Base-by-base conservation (phyloP, 2,888 invertebrate species). In the Cantharis flavilabris region DNA sequence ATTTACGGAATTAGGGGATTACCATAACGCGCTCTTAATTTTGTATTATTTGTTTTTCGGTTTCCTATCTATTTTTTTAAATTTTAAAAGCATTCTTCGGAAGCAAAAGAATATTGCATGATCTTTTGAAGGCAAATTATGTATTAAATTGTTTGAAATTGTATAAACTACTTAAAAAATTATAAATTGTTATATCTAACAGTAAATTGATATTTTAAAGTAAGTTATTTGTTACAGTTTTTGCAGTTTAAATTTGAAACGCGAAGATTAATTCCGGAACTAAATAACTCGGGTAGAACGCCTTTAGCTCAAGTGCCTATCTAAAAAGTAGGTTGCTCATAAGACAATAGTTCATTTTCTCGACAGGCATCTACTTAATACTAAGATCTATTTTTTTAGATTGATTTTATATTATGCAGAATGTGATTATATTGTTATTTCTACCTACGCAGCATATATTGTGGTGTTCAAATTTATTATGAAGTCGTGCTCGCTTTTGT, bases 281-380 rank as follows among this genome's bases (percentile, higher is more conserved):
- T 67, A 49, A 14, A 62, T 10, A 14, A 67, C 64, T 49, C 33
- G 16, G 33, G n/a, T 23, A 65, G 69, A 73, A 69, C 14, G 72
- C 72, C 69, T 49, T 14, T 14, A 16, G 72, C 72, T 69, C 16
- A 69, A 73, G 33, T 73, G 49, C n/a, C n/a, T 2, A 18, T 33
- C 49, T 69, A 7, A 49, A 72, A 73, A 67, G 72, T 73, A 62
- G 72, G 72, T 73, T 73, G 67, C 20, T 49, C 26, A 18, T 67
- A 23, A 67, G 65, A 73, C 72, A 73, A 73, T 73, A 49, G 72
- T 69, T 33, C n/a, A 73, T 73, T 73, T 16, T 73, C 49, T 67
- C 65, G 67, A 67, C 23, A 65, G n/a, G 62, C 23, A 67, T 67
- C 65, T 23, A 62, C 72, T 73, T 67, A 7, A 11, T 67, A 69